Conservation (phyloP, 2,888 invertebrate genomes). For the Cyclophora albipunctata region DNA sequence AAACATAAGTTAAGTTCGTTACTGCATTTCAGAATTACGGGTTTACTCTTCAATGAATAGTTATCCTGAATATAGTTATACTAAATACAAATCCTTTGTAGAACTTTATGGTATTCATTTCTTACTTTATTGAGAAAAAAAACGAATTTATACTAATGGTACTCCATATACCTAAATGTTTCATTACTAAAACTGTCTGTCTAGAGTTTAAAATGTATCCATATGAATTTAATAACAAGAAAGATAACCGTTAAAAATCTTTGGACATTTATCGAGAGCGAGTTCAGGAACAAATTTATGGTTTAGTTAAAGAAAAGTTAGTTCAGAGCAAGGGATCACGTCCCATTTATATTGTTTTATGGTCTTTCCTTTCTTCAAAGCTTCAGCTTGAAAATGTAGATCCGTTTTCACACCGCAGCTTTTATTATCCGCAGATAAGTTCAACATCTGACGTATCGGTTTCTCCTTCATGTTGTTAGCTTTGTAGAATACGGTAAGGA, state of each 20-base stretch:
- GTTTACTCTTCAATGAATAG: too few species aligned
- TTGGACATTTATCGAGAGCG: conserved; percentile 20
- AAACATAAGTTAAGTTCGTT: too few species aligned
- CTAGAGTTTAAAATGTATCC: too few species aligned
- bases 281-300: conserved; percentile 37
- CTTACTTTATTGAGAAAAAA: too few species aligned
- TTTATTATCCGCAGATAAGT: conserved; percentile 34
- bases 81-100: too few species aligned
- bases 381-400: conserved; percentile 47
- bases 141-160: too few species aligned
- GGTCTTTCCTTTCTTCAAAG: conserved; percentile 52
- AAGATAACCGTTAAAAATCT: conserved; percentile 7
- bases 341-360: conserved; percentile 69
- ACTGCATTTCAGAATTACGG: too few species aligned
- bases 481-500: neutral
- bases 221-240: neutral
- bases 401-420: conserved; percentile 39
- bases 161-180: too few species aligned
- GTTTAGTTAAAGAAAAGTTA: conserved; percentile 36
- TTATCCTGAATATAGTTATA: too few species aligned
- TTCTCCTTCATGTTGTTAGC: neutral
- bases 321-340: conserved; percentile 43
- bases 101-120: too few species aligned
- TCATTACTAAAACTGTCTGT: too few species aligned
- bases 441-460: conserved; percentile 6